Base-by-base conservation (phyloP, 2,888 invertebrate genomes). In the Drosophila putrida region DNA sequence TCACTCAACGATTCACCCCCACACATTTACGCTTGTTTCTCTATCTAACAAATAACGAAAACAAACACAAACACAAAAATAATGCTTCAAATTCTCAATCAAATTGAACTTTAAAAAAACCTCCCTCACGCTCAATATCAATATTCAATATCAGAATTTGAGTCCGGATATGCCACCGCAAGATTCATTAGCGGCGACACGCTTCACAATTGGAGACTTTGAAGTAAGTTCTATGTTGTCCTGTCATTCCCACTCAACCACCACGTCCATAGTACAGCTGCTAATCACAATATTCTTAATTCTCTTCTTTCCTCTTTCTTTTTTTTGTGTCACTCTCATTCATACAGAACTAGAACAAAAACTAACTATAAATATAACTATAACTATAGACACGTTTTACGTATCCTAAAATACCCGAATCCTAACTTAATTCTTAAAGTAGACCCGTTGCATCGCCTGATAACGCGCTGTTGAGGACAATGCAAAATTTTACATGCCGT, bases 141-240 rank as follows among this genome's bases (percentile, higher is more conserved):
- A n/a, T n/a, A n/a, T 20, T 20, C 20, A 20, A 20, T 67, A 61
- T 82, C 86, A 95, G 95, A 94, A 94, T 90, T 92, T 94, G 91
- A 95, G 95, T 65, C 95, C 95, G 88, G 94, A 94, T 90, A 93
- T 94, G 89, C 94, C 94, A 64, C 94, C 95, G 82, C 94, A 94
- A 90, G 93, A 94, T 75, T 93, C 91, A 87, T 89, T 93, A 84
- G 91, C 92, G 88, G 93, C 92, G 82, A 94, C 94, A 89, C 93
- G 93, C 90, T 96, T 96, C 93, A 95, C 95, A 91, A 96, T 96
- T 90, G 96, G 96, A 90, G 96, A 96, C 93, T 96, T 95, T 92
- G 96, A 96, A 93, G 96, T 96, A 94, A 95, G 95, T 93, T 90
- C 65, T 65, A 63, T 60, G 76, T 77, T 77, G 75, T 79, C 69